A percentile compares a stretch with the other conserved stretches of the same genome.
Conservation (phyloP, 2,797 vertebrate genomes). For the Glossophaga mutica region DNA sequence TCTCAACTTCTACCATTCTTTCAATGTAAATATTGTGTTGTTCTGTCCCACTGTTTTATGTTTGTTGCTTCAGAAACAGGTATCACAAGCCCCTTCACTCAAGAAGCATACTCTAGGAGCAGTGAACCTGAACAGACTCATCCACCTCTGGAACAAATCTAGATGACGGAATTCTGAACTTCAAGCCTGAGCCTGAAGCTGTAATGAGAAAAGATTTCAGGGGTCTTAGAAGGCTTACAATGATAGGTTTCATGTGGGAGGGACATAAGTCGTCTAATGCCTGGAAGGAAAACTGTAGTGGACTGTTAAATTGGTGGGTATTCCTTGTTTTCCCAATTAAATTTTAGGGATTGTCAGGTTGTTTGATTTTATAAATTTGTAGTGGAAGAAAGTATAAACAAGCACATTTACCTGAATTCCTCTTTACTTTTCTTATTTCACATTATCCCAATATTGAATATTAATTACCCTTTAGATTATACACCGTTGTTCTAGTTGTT, state of each 20-base stretch:
- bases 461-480: background rate
- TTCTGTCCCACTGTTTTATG: background rate
- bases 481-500: background rate
- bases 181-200: background rate
- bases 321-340: background rate
- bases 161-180: background rate
- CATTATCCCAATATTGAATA: background rate
- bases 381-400: background rate
- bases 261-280: background rate
- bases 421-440: background rate
- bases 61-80: background rate
- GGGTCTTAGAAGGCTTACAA: rapidly evolving
- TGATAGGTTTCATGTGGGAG: background rate
- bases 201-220: background rate
- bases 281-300: background rate
- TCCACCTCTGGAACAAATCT: background rate
- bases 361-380: background rate
- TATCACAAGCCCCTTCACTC: background rate
- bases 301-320: too few relatives aligned
- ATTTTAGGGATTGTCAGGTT: background rate
- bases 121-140: background rate
- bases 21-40: background rate
- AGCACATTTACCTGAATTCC: background rate
- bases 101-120: background rate
- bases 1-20: background rate